phyloP scores from a whole-genome alignment of 92 coral and sea anemone genomes.

The Epizoanthus ramosus region DNA sequence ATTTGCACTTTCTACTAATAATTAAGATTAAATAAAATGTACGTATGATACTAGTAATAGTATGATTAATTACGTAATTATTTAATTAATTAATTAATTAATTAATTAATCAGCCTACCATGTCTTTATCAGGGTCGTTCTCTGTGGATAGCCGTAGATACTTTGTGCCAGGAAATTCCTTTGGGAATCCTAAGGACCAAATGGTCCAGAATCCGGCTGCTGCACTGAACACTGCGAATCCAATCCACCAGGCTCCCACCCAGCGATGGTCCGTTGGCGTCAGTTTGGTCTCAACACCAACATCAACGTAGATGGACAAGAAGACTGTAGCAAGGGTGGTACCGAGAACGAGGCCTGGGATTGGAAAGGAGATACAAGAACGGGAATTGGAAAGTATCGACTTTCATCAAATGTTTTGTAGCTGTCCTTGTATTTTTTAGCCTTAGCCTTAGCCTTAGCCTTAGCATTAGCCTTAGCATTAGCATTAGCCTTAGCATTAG shows the following conservation, averaged over 20 bases:
- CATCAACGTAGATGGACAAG: slow-evolving; percentile 83
- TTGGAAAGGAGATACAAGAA: neutral
- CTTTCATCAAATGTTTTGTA: no score
- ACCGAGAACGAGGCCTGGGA: slow-evolving; percentile 65
- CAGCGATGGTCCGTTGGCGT: slow-evolving; percentile 73
- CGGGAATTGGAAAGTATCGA: no score
- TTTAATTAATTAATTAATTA: no score
- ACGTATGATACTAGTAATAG: no score
- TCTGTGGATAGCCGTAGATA: slow-evolving; percentile 41
- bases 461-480: no score
- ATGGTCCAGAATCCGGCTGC: slow-evolving; percentile 66
- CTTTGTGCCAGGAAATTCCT: slow-evolving; percentile 69
- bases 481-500: no score
- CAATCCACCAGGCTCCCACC: slow-evolving; percentile 99
- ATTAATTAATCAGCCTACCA: slow-evolving; percentile 14
- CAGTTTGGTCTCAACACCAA: slow-evolving; percentile 73
- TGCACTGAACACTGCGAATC: slow-evolving; percentile 64
- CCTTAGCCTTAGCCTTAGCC: no score
- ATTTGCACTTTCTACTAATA: no score
- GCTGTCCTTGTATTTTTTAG: no score
- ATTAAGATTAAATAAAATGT: no score
- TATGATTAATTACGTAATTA: no score
- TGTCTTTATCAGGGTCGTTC: slow-evolving; percentile 44
- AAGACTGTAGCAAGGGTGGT: slow-evolving; percentile 53
- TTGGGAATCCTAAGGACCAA: slow-evolving; percentile 83